Conservation (phyloP, 2,113 vertebrate genomes). For the Coptodon bakossiorum region DNA sequence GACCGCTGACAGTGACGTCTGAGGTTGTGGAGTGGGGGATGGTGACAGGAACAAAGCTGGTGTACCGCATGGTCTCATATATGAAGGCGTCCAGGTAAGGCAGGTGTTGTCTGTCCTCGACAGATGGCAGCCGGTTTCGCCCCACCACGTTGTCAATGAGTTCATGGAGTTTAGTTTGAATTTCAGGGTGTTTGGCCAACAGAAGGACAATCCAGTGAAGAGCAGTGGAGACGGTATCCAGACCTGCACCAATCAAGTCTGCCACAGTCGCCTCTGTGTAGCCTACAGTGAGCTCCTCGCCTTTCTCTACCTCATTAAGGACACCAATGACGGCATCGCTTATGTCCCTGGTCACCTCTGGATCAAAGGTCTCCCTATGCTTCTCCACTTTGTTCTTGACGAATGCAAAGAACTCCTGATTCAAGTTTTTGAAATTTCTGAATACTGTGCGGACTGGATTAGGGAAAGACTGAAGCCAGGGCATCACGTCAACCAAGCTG, state of each 20-base stretch:
- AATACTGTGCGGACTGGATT: conserved; percentile 76
- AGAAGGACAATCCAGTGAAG: conserved; percentile 78
- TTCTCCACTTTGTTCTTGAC: conserved; percentile 68
- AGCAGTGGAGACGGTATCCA: conserved; percentile 70
- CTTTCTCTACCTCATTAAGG: conserved; percentile 26
- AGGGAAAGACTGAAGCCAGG: conserved; percentile 80
- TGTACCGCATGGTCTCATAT: conserved; percentile 78
- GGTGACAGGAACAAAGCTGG: conserved; percentile 81
- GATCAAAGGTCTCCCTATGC: conserved; percentile 68
- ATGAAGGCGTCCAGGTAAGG: conserved; percentile 78
- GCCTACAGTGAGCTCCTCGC: conserved; percentile 46
- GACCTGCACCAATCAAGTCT: conserved; percentile 76
- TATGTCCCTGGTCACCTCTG: conserved; percentile 59
- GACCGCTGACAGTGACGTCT: conserved; percentile 72
- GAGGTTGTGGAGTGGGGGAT: conserved; percentile 83
- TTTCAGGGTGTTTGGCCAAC: conserved; percentile 70
- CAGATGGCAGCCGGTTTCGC: conserved; percentile 65
- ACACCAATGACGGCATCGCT: conserved; percentile 69
- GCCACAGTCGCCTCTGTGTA: conserved; percentile 65
- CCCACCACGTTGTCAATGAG: conserved; percentile 78
- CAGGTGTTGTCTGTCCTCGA: conserved; percentile 65
- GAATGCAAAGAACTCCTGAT: conserved; percentile 72
- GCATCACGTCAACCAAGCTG: conserved; percentile 80
- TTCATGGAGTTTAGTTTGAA: conserved; percentile 71
- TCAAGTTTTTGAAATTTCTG: conserved; percentile 72